phyloP scores from a whole-genome alignment of 2,888 invertebrate genomes.

The Tiphia femorata region DNA sequence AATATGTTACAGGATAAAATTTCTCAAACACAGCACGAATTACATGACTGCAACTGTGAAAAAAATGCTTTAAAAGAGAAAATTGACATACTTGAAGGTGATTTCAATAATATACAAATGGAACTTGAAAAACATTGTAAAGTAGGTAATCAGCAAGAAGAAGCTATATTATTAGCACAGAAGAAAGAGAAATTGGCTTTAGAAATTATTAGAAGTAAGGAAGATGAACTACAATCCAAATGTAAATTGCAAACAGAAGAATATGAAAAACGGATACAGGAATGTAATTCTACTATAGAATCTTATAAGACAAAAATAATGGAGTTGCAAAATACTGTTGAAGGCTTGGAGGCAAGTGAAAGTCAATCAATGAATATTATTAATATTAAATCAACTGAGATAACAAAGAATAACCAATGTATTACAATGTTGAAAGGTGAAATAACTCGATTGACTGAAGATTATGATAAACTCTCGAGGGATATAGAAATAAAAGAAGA shows the following conservation, averaged over 20 bases:
- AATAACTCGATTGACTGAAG: slow-evolving; percentile 63
- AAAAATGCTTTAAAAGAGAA: slow-evolving; percentile 52
- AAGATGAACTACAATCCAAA: slow-evolving; percentile 50
- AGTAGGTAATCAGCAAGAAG: slow-evolving; percentile 26
- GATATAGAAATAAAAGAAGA: slow-evolving; percentile 65
- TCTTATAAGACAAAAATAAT: slow-evolving; percentile 48
- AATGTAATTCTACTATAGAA: slow-evolving; percentile 45
- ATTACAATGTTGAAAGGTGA: slow-evolving; percentile 66
- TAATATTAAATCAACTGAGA: slow-evolving; percentile 58
- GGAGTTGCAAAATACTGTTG: slow-evolving; percentile 51
- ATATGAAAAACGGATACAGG: slow-evolving; percentile 45
- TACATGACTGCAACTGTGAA: slow-evolving; percentile 52
- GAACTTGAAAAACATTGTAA: slow-evolving; percentile 48
- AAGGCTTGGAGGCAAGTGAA: slow-evolving; percentile 53
- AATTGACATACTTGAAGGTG: slow-evolving; percentile 47
- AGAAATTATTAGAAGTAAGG: slow-evolving; percentile 42
- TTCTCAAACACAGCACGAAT: slow-evolving; percentile 39
- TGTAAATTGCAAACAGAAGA: slow-evolving; percentile 46
- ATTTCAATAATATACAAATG: slow-evolving; percentile 46
- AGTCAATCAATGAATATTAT: slow-evolving; percentile 62
- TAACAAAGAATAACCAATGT: slow-evolving; percentile 62
- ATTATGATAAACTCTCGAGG: slow-evolving; percentile 64
- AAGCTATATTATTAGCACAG: slow-evolving; percentile 48
- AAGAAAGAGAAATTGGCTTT: slow-evolving; percentile 49
- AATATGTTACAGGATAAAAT: slow-evolving; percentile 33